These are phyloP conservation scores for Tipula unca DNA, from an alignment of 2,888 invertebrate species.

Conservation along the genomic window DNA sequence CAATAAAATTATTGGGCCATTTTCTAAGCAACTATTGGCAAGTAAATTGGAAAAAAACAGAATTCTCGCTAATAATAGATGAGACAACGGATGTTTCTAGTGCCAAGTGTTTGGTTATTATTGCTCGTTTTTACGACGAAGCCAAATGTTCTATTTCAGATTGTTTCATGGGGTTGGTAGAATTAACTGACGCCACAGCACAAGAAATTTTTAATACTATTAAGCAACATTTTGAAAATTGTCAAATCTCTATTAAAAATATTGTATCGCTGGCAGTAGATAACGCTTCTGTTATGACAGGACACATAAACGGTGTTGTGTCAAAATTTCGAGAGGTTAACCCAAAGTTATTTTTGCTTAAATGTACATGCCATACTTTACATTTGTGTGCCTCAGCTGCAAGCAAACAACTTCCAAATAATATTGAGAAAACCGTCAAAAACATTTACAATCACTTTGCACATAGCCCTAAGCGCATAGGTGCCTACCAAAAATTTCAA, in stretches of 20 bases:
- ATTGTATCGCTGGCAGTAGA: conserved; percentile 30
- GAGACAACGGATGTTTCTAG: no score
- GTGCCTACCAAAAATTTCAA: no score
- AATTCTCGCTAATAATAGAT: no score
- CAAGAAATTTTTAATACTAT: not conserved
- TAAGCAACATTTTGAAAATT: not conserved
- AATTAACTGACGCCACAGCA: not conserved
- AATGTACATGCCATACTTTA: conserved; percentile 29
- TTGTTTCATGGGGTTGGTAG: not conserved
- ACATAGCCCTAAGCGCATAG: conserved; percentile 20
- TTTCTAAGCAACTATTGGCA: no score
- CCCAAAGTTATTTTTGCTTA: conserved; percentile 29
- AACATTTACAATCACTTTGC: conserved; percentile 19
- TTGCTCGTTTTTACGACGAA: not conserved
- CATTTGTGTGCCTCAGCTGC: not conserved
- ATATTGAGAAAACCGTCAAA: no score
- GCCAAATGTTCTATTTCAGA: not conserved
- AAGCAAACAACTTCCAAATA: not conserved
- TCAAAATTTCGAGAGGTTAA: conserved; percentile 26
- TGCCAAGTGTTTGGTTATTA: no score
- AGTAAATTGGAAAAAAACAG: no score
- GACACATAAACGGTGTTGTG: conserved; percentile 26
- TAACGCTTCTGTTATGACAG: conserved; percentile 30
- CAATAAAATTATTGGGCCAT: no score
- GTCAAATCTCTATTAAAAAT: conserved; percentile 24